phyloP scores from a whole-genome alignment of 1,140 invertebrate species.

The Portunus trituberculatus region DNA sequence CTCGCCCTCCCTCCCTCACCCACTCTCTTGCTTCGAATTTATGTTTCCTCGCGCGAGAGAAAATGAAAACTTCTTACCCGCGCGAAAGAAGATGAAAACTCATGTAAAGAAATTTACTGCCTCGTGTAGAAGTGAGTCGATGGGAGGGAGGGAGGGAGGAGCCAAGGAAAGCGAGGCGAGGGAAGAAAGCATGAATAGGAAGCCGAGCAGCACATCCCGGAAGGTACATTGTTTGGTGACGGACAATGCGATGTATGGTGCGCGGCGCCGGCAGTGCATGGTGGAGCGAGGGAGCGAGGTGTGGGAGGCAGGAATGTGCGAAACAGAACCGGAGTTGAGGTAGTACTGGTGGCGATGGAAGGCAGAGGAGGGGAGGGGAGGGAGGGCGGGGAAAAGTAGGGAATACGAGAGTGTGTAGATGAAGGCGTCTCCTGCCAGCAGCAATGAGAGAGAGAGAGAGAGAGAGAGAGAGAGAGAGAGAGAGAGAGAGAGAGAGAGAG shows the following conservation, averaged over 20 bases:
- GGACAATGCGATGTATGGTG: neutral
- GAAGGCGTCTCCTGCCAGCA: neutral
- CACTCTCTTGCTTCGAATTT: too few relatives aligned
- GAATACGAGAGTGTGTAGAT: neutral
- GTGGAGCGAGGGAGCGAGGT: neutral
- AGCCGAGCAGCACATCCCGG: neutral
- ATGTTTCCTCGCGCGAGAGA: neutral
- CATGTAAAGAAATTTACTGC: neutral
- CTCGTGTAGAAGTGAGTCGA: too few relatives aligned
- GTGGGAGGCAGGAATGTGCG: neutral
- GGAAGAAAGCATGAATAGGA: neutral
- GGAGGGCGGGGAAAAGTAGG: neutral
- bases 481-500: too few relatives aligned
- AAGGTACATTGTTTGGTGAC: neutral
- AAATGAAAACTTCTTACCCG: too few relatives aligned
- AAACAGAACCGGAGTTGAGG: neutral
- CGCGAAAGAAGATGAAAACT: neutral
- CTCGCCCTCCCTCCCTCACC: too few relatives aligned
- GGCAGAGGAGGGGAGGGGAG: neutral
- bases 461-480: too few relatives aligned
- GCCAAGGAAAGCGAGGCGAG: neutral
- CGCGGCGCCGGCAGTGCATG: neutral
- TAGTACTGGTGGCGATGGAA: neutral
- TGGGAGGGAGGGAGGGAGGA: neutral
- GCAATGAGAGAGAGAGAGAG: too few relatives aligned